phyloP scores from a whole-genome alignment of 2,888 invertebrate genomes.

The Opisthograptis luteolata region DNA sequence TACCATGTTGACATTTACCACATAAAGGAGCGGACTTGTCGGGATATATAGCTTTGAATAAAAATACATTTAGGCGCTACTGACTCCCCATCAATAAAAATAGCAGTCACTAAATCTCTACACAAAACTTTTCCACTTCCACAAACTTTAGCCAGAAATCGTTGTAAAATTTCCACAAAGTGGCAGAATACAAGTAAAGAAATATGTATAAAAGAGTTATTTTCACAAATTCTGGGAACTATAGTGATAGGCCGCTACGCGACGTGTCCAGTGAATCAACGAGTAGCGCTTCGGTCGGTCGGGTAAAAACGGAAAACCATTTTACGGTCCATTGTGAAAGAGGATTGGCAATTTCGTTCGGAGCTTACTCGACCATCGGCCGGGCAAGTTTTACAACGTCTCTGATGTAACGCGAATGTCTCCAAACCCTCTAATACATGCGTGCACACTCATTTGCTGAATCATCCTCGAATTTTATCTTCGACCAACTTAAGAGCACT shows the following conservation, averaged over 20 bases:
- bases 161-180: slow-evolving; percentile 22
- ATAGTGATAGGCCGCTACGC: slow-evolving; percentile 75
- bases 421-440: slow-evolving; percentile 63
- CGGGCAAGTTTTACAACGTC: slow-evolving; percentile 77
- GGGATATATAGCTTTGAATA: too few relatives aligned
- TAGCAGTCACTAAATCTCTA: too few relatives aligned
- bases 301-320: slow-evolving; percentile 84
- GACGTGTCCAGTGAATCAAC: slow-evolving; percentile 82
- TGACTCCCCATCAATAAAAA: too few relatives aligned
- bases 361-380: slow-evolving; percentile 80
- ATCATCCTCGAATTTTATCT: slow-evolving; percentile 35
- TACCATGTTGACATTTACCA: too few relatives aligned
- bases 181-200: slow-evolving; percentile 43
- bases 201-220: slow-evolving; percentile 67
- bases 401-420: slow-evolving; percentile 71
- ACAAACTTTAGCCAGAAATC: slow-evolving; percentile 1
- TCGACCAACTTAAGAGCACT: slow-evolving; percentile 20
- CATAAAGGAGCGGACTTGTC: too few relatives aligned
- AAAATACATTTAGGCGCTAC: too few relatives aligned
- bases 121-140: not conserved
- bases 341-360: slow-evolving; percentile 83
- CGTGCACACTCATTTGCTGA: slow-evolving; percentile 45
- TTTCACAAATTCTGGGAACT: slow-evolving; percentile 70
- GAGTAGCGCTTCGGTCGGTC: slow-evolving; percentile 77
- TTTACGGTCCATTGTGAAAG: slow-evolving; percentile 84